A percentile compares a stretch with the other conserved stretches of the same genome.
phyloP scores from a whole-genome alignment of 1,140 invertebrate species.

The Danaus plexippus region DNA sequence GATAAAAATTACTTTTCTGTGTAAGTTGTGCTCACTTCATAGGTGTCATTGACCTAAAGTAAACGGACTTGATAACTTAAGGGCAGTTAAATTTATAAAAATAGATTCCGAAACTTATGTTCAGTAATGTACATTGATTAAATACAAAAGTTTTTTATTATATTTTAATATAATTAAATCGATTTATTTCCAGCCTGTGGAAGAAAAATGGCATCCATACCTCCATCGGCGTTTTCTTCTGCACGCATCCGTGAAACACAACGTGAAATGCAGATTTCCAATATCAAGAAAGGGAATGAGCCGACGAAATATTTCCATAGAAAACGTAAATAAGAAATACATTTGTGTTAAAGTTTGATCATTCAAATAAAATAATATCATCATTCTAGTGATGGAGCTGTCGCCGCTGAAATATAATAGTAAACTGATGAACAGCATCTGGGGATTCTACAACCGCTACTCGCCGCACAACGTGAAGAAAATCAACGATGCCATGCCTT shows the following conservation, averaged over 20 bases:
- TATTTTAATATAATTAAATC: conserved; percentile 2
- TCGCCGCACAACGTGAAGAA: conserved; percentile 89
- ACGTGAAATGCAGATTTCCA: conserved; percentile 55
- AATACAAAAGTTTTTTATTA: too few species aligned
- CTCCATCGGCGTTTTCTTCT: conserved; percentile 57
- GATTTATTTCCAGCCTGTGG: conserved; percentile 43
- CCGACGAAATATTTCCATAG: conserved; percentile 45
- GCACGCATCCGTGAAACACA: conserved; percentile 56
- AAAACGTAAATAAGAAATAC: conserved; percentile 33
- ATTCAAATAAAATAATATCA: conserved; percentile 4
- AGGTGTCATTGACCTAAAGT: too few species aligned
- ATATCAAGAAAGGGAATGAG: conserved; percentile 37
- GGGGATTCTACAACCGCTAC: conserved; percentile 89
- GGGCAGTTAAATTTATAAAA: too few species aligned
- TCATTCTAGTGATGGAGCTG: conserved; percentile 55
- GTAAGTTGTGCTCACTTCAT: too few species aligned
- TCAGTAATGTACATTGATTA: too few species aligned
- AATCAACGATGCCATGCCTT: conserved; percentile 75
- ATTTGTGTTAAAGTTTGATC: neutral
- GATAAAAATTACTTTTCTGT: too few species aligned
- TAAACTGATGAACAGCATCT: conserved; percentile 92
- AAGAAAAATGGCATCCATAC: conserved; percentile 53
- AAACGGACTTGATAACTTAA: too few species aligned
- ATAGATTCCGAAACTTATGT: too few species aligned
- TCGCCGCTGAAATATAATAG: conserved; percentile 84